Conservation (phyloP, 1,140 invertebrate species). For the Platorchestia sp. region DNA sequence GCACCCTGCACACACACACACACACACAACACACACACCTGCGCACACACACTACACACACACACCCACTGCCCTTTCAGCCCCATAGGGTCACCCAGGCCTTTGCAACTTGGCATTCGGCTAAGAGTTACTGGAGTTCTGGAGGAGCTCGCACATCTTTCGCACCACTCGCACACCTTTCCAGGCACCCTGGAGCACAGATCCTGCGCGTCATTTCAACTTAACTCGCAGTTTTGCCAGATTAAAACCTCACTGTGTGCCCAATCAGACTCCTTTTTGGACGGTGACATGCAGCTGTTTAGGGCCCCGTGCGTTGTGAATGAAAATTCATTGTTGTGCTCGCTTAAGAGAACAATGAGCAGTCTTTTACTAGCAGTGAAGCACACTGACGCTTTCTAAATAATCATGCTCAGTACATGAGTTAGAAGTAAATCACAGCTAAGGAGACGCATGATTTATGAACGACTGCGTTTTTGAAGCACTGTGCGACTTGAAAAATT, state of each 20-base stretch:
- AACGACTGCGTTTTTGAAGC: neutral
- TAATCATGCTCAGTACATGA: neutral
- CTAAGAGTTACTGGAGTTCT: neutral
- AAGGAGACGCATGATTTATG: neutral
- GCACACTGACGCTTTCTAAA: neutral
- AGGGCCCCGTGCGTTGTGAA: neutral
- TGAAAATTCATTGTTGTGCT: neutral
- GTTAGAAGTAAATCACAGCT: neutral
- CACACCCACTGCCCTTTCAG: neutral
- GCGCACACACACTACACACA: neutral
- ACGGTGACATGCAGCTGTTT: conserved; percentile 31
- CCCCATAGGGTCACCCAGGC: neutral
- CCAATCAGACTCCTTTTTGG: neutral
- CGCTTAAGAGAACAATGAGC: neutral
- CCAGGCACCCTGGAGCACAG: neutral
- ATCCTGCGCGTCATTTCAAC: neutral
- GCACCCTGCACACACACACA: neutral
- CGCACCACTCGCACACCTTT: neutral
- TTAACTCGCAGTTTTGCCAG: neutral
- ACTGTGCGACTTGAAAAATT: neutral
- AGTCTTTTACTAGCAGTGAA: neutral
- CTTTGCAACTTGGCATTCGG: neutral
- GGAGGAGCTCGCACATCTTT: neutral
- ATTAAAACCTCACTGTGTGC: neutral
- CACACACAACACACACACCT: too few relatives aligned